Base-by-base conservation (phyloP, 1,140 invertebrate species). In the Pseudomyrmex flavicornis region DNA sequence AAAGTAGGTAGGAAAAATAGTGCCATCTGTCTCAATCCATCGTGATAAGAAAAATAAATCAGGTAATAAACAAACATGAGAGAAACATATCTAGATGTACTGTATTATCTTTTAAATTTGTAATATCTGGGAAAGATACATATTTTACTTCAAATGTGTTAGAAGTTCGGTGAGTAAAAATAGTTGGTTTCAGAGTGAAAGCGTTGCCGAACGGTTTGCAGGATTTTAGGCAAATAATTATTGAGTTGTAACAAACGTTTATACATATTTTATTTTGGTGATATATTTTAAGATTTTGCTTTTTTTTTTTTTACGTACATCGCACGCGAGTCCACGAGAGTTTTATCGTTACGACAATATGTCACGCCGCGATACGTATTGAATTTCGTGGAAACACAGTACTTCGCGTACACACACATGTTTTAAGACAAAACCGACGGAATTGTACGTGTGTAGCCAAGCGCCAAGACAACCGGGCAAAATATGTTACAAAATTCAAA, bases 401-500 rank as follows among this genome's bases (percentile, higher is more conserved):
- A n/a, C 26, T 56, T 56, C 35, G 10, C 26, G 26, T 2, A 35
- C 35, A 35, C 35, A 35, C 35, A 35, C 5, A 35, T 5, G 17
- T 20, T 46, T 58, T 56, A 63, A 62, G 46, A 48, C 35, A 35
- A 35, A 26, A 26, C 2, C 26, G 26, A 35, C 35, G 35, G 35
- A 7, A 35, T 35, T 7, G 35, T 26, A 26, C 26, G 26, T 35
- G 22, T 63, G 54, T 63, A 35, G 5, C 35, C 48, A 63, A 76
- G 22, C 54, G 66, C 44, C 66, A 80, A 80, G 66, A 9, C 15
- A 56, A 69, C 20, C 65, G 63, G 52, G 75, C 52, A 72, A 48
- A 10, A 20, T 35, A 35, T 35, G 35, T 70, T 80, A 80, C 44
- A 80, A 80, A 22, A 70, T 72, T 17, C 48, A 70, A 79, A 72